Evolutionary conservation across 2,113 vertebrate genomes (phyloP).

Genomic region (Sardina pilchardus): DNA sequence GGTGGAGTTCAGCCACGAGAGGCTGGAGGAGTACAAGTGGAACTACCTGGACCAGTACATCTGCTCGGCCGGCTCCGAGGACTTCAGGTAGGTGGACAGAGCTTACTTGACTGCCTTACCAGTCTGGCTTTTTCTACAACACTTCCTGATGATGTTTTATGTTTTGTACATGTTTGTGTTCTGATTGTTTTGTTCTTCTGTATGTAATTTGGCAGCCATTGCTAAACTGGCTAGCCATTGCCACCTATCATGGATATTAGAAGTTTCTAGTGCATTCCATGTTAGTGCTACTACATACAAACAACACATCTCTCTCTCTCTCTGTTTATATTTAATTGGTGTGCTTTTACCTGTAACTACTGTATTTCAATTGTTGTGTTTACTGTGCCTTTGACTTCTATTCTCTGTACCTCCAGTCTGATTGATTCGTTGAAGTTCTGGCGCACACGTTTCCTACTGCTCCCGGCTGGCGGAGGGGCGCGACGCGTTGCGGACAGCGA

Average conservation of each 20-base stretch:
- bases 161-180: no score
- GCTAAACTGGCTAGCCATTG: no score
- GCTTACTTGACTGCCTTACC: not conserved
- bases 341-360: not conserved
- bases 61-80: conserved; percentile 94
- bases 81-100: conserved; percentile 76
- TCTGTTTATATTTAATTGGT: not conserved
- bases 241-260: no score
- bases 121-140: no score
- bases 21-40: conserved; percentile 98
- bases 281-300: not conserved
- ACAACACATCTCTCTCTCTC: no score
- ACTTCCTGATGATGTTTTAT: not conserved
- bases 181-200: no score
- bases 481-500: conserved; percentile 88
- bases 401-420: conserved; percentile 68
- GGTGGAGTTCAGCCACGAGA: conserved; percentile 96
- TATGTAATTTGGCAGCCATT: no score
- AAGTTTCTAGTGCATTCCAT: not conserved
- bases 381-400: not conserved
- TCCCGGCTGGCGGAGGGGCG: conserved; percentile 86
- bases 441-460: conserved; percentile 91
- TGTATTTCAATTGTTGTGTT: not conserved
- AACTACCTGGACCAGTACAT: conserved; percentile 99
- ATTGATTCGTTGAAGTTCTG: conserved; percentile 98